Evolutionary conservation across 2,797 vertebrate genomes (phyloP).

Genomic region (Brachyalestes nurse): DNA sequence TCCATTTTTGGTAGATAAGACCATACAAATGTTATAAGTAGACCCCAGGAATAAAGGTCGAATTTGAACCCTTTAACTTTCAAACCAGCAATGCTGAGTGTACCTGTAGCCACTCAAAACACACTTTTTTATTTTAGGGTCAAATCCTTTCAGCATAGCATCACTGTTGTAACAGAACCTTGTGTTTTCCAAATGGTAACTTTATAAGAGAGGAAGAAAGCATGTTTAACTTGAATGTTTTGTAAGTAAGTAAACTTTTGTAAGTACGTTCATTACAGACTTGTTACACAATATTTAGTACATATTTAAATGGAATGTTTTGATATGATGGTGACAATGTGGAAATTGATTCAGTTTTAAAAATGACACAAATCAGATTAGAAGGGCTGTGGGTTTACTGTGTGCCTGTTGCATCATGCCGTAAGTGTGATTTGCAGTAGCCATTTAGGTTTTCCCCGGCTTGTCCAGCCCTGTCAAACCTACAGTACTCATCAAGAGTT

Average conservation of each 20-base stretch:
- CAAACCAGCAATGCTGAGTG: neutral
- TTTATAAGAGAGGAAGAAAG: no score
- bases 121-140: neutral
- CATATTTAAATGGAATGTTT: no score
- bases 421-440: neutral
- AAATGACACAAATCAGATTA: neutral
- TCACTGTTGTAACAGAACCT: neutral
- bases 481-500: conserved; percentile 4
- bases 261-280: no score
- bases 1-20: no score
- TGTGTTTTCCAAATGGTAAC: neutral
- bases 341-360: neutral
- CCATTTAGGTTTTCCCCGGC: neutral
- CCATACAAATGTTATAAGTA: no score
- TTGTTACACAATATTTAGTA: no score
- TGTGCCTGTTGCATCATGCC: neutral
- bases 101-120: no score
- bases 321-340: no score
- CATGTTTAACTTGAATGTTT: no score
- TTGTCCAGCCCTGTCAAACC: neutral
- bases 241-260: no score
- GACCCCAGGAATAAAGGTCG: no score
- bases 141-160: neutral
- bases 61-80: no score
- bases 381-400: neutral